Evolutionary conservation across 2,888 invertebrate species (phyloP).

Genomic region (Hemaris fuciformis): DNA sequence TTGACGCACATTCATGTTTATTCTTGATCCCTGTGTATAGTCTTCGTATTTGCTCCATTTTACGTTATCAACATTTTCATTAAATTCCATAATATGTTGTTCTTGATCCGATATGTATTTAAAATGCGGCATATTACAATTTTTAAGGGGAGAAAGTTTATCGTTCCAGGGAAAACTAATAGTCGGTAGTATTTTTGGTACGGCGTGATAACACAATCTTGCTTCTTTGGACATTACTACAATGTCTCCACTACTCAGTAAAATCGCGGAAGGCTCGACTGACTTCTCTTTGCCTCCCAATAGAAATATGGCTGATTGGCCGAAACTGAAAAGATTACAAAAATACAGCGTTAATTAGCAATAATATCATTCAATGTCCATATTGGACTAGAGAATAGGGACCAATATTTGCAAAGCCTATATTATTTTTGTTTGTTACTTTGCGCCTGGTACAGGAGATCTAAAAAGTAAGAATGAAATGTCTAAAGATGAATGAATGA

Average conservation of each 20-base stretch:
- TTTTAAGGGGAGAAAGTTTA: slow-evolving; percentile 21
- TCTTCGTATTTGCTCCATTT: slow-evolving; percentile 80
- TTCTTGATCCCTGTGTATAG: slow-evolving; percentile 88
- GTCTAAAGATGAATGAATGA: too few relatives aligned
- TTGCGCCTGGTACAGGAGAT: too few relatives aligned
- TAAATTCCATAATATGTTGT: slow-evolving; percentile 35
- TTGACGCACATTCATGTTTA: slow-evolving; percentile 97
- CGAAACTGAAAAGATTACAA: slow-evolving; percentile 86
- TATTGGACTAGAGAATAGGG: too few relatives aligned
- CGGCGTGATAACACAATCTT: slow-evolving; percentile 94
- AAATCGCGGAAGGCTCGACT: slow-evolving; percentile 85
- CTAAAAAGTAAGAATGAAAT: too few relatives aligned
- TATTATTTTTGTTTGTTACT: too few relatives aligned
- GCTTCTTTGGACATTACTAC: slow-evolving; percentile 93
- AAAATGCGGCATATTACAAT: slow-evolving; percentile 27
- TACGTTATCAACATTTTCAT: slow-evolving; percentile 41
- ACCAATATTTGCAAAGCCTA: background rate
- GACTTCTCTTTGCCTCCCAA: slow-evolving; percentile 90
- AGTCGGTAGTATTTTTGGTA: slow-evolving; percentile 90
- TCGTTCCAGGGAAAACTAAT: slow-evolving; percentile 72
- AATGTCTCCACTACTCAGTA: slow-evolving; percentile 94
- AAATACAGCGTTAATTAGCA: background rate
- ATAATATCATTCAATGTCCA: background rate
- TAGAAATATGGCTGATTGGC: slow-evolving; percentile 96
- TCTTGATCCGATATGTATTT: slow-evolving; percentile 47